Percentiles rank a stretch among this genome's conserved stretches.
Evolutionary conservation across 2,113 vertebrate genomes (phyloP).

Genomic region (Labeo catla): DNA sequence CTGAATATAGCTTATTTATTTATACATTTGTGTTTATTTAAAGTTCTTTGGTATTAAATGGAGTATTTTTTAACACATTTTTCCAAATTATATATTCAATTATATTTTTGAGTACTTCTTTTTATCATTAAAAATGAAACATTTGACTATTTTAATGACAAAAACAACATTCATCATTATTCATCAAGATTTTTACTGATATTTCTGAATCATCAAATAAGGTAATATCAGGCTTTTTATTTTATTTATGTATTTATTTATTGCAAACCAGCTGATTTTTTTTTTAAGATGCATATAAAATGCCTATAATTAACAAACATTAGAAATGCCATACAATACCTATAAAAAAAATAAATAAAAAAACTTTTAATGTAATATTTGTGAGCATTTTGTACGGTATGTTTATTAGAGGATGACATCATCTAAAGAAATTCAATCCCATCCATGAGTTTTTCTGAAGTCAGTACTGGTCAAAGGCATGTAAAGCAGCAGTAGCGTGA

Average conservation of each 20-base stretch:
- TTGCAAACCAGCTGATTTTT: not conserved
- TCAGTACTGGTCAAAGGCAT: not conserved
- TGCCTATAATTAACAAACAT: no score
- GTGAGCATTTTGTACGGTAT: not conserved
- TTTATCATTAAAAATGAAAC: no score
- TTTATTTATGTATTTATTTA: no score
- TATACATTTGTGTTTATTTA: not conserved
- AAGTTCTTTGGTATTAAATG: not conserved
- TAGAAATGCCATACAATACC: not conserved
- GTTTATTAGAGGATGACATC: not conserved
- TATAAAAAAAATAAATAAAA: not conserved
- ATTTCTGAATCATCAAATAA: not conserved
- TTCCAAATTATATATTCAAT: no score
- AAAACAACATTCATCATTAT: not conserved
- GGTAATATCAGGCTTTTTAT: not conserved
- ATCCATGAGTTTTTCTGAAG: not conserved
- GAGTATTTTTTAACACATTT: not conserved
- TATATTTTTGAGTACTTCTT: no score
- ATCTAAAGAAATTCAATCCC: not conserved
- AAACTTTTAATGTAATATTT: not conserved
- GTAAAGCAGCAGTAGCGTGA: not conserved
- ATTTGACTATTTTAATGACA: no score
- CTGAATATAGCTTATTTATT: not conserved
- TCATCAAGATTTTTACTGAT: not conserved
- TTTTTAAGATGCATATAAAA: not conserved